These are phyloP conservation scores for Napeogenes inachia DNA, from an alignment of 2,888 invertebrate genomes.

Conservation along the genomic window DNA sequence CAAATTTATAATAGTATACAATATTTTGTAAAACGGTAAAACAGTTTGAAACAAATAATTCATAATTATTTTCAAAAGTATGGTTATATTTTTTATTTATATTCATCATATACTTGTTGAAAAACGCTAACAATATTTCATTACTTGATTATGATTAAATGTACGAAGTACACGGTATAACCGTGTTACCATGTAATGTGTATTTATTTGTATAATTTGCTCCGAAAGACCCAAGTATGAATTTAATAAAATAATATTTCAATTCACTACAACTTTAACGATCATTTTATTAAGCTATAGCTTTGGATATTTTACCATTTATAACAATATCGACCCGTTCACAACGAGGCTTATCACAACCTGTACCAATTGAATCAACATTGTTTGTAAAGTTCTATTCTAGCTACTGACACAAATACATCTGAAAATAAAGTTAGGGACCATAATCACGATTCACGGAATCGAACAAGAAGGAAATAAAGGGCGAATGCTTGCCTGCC, in stretches of 20 bases:
- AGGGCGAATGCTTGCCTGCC: constrained; percentile 66
- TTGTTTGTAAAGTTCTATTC: constrained; percentile 77
- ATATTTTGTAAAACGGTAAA: constrained; percentile 1
- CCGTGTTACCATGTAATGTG: constrained; percentile 60
- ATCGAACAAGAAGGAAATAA: constrained; percentile 73
- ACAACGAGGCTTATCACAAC: constrained; percentile 77
- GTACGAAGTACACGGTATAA: constrained; percentile 60
- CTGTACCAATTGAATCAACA: constrained; percentile 78
- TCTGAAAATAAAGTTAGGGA: constrained; percentile 75
- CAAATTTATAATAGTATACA: constrained; percentile 4
- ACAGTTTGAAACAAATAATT: constrained; percentile 12
- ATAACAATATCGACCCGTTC: constrained; percentile 78
- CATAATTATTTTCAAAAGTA: constrained; percentile 39
- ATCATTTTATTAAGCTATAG: constrained; percentile 75
- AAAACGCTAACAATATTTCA: constrained; percentile 57
- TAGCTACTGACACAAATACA: constrained; percentile 75
- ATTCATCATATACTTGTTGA: constrained; percentile 44
- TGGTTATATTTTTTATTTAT: constrained; percentile 36
- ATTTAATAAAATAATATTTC: constrained; percentile 72
- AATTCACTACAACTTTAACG: constrained; percentile 75
- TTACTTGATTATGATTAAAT: constrained; percentile 50
- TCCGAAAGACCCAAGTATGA: constrained; percentile 68
- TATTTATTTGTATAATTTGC: constrained; percentile 68
- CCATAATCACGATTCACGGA: constrained; percentile 75
- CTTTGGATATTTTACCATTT: constrained; percentile 75